These are phyloP conservation scores for Lophotriccus pileatus DNA, from an alignment of 2,797 vertebrate genomes.

Conservation along the genomic window DNA sequence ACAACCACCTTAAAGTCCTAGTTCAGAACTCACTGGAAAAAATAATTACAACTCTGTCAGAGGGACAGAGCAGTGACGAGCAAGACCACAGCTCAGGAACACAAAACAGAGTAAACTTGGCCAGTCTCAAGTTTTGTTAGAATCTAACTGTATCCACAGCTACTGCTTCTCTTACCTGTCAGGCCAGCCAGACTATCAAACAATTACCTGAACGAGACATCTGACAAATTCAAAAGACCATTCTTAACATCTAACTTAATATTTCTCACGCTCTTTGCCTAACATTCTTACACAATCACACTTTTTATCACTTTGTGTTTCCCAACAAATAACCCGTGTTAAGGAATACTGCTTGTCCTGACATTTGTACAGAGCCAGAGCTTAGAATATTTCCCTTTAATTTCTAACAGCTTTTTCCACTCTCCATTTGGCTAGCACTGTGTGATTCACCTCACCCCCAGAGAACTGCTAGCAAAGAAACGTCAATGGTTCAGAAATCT, in stretches of 20 bases:
- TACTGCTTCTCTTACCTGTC: background rate
- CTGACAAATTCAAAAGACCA: background rate
- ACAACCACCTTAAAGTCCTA: background rate
- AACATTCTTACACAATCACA: background rate
- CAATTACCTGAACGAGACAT: background rate
- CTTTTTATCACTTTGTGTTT: background rate
- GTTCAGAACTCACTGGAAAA: background rate
- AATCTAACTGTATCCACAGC: background rate
- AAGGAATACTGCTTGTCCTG: background rate
- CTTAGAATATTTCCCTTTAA: background rate
- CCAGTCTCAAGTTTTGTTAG: background rate
- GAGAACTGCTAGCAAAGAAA: background rate
- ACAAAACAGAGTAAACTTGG: background rate
- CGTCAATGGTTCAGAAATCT: background rate
- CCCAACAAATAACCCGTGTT: background rate
- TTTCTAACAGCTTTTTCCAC: background rate
- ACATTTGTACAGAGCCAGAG: background rate
- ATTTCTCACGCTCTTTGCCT: background rate
- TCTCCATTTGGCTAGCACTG: background rate
- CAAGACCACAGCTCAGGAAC: background rate
- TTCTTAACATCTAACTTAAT: background rate
- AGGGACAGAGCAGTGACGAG: background rate
- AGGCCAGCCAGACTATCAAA: background rate
- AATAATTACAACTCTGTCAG: background rate
- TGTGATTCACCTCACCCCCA: background rate